Evolutionary conservation across 1,140 invertebrate genomes (phyloP), one percentile per base, ranked within the genome.

Genomic region (Cyclargus thomasi): DNA sequence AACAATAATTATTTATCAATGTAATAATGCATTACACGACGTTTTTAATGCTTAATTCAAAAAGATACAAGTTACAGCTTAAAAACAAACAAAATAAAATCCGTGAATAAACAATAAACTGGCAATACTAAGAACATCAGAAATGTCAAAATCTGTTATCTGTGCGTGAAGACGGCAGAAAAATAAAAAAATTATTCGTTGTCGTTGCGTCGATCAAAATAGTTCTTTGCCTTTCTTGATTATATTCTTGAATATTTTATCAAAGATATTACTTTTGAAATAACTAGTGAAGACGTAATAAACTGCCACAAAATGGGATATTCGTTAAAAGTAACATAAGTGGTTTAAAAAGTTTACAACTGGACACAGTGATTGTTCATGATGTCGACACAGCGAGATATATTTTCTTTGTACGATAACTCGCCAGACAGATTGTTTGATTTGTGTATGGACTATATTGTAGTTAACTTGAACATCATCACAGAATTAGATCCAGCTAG

Each of bases 391-490:
- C 67, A 78, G 47, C 73, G 59, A 55, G 78, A 81, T 67, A 65
- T 81, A 64, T 76, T 80, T 74, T 74, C 70, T 23, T 64, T 85
- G 47, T 77, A 77, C 69, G 81, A 86, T 53, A 83, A 70, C 62
- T 78, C 76, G 18, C 86, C 88, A 14, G 79, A 81, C 62, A 67
- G 73, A 1, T 71, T 90, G 35, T 74, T 83, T 18, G 80, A 90
- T 23, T 68, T 82, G 23, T 81, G 78, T 67, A 72, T 90, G 75
- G 70, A 80, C 6, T 85, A 69, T 62, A 76, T 90, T n/a, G 83
- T 81, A 2, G 68, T 65, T 36, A 82, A 90, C 71, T 59, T 87
- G 39, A 77, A 83, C 62, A 78, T 71, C 29, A 83, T 88, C 67
- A 80, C 85, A 23, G 79, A 69, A 69, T 64, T 75, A 17, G 82